Evolutionary conservation across 2,113 vertebrate species (phyloP).

Genomic region (Myotis lucifugus): DNA sequence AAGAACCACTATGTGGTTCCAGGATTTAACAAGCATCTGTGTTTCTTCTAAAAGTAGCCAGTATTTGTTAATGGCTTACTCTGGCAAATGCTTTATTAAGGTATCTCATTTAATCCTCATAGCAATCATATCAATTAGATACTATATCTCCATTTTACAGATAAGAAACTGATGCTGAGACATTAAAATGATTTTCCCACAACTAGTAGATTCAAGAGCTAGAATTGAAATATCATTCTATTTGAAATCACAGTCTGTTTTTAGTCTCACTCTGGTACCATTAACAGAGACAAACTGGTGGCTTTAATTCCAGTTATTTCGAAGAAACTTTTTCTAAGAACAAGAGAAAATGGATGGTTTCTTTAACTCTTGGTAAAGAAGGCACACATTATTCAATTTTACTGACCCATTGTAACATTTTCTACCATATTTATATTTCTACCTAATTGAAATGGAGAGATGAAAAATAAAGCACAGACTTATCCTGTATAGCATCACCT

Average conservation of each 20-base stretch:
- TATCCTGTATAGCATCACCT: background rate
- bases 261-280: background rate
- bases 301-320: background rate
- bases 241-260: background rate
- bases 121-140: background rate
- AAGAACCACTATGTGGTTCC: background rate
- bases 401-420: background rate
- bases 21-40: background rate
- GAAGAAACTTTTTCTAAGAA: background rate
- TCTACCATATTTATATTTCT: background rate
- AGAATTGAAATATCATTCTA: no score
- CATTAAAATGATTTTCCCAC: background rate
- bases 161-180: background rate
- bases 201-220: background rate
- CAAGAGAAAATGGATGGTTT: background rate
- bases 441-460: background rate
- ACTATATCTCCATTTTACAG: background rate
- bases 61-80: background rate
- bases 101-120: background rate
- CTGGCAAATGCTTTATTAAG: background rate
- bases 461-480: conserved; percentile 6
- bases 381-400: background rate
- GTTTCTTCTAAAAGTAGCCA: background rate
- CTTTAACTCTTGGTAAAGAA: background rate
- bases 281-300: background rate